Conservation (phyloP, 2,797 vertebrate genomes). For the Cyprinodon diabolis region DNA sequence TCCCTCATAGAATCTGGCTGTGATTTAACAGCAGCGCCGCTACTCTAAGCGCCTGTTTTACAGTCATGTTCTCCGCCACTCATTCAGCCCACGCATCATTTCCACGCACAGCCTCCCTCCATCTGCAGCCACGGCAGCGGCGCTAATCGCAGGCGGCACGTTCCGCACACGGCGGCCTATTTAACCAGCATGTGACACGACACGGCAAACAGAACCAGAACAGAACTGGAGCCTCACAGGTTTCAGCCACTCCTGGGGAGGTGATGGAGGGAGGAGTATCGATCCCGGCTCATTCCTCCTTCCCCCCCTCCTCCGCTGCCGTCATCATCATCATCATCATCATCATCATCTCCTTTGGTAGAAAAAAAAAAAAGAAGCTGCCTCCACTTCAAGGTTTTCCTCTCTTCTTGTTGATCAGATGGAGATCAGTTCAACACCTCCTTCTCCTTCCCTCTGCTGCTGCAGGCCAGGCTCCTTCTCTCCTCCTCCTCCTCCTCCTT, state of each 20-base stretch:
- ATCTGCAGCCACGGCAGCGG: constrained; percentile 2
- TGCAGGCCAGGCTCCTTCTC: constrained; percentile 40
- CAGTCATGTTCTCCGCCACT: constrained; percentile 28
- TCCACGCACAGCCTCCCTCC: constrained; percentile 12
- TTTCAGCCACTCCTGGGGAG: constrained; percentile 66
- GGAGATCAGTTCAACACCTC: constrained; percentile 22
- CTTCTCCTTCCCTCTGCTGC: constrained; percentile 17
- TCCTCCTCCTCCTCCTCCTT: constrained; percentile 16
- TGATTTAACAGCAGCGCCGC: constrained; percentile 26
- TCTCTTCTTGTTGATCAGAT: constrained; percentile 38
- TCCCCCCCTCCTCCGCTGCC: constrained; percentile 47
- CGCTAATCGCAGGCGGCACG: neutral
- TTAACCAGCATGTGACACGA: constrained; percentile 22
- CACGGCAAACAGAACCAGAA: constrained; percentile 32
- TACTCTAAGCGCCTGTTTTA: constrained; percentile 40
- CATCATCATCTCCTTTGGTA: constrained; percentile 36
- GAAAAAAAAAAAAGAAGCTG: constrained; percentile 11
- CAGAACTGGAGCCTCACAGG: constrained; percentile 55
- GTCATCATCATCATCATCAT: constrained; percentile 50
- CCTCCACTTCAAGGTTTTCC: constrained; percentile 7
- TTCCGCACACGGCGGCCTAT: constrained; percentile 22
- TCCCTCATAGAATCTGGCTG: constrained; percentile 13
- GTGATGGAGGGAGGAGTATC: constrained; percentile 61
- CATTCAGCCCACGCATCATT: constrained; percentile 31
- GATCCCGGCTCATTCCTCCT: constrained; percentile 55